Evolutionary conservation across 35 echinoderm and acorn worm species (phyloP).

Genomic region (Ptychodera flava): DNA sequence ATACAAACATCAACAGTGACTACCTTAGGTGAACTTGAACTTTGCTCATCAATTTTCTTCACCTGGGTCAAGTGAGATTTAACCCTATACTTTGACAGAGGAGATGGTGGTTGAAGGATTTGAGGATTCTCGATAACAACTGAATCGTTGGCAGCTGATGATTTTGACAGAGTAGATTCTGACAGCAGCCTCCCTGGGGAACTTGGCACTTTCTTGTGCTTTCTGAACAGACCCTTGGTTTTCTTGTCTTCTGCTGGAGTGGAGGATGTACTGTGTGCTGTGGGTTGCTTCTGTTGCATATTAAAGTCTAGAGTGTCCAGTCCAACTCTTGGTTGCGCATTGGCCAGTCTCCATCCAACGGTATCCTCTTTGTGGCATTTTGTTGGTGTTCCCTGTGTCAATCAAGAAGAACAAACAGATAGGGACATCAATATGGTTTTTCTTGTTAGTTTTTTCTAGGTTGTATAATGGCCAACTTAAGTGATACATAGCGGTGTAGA

Average conservation of each 20-base stretch:
- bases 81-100: not conserved
- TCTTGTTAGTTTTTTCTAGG: too few relatives aligned
- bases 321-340: not conserved
- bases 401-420: not conserved
- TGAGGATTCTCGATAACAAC: not conserved
- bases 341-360: slow-evolving; percentile 18
- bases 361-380: not conserved
- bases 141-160: not conserved
- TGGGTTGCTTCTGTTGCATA: not conserved
- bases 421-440: too few relatives aligned
- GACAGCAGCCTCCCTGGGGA: slow-evolving; percentile 7
- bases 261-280: not conserved
- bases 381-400: not conserved
- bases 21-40: not conserved
- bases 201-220: slow-evolving; percentile 6
- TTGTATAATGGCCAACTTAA: too few relatives aligned
- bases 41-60: not conserved
- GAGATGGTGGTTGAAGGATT: not conserved
- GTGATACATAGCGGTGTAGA: too few relatives aligned
- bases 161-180: not conserved
- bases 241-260: not conserved
- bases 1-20: not conserved
- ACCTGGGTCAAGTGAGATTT: not conserved
- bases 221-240: not conserved
- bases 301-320: slow-evolving; percentile 7